Evolutionary conservation across 1,140 invertebrate genomes (phyloP), one percentile per base, ranked within the genome.

Genomic region (Drosophila melanica): DNA sequence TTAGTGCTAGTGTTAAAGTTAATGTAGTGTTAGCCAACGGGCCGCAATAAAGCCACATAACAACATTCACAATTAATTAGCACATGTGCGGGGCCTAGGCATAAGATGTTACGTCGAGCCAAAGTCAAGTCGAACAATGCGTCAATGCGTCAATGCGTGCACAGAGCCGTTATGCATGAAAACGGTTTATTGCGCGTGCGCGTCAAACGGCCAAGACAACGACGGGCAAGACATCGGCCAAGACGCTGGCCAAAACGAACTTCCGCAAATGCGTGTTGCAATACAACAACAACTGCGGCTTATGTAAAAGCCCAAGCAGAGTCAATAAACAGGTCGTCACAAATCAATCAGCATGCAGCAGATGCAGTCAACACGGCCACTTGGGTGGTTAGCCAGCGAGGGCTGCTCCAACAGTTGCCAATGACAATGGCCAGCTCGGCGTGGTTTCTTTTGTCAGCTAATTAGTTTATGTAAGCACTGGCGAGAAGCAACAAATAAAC

Each of bases 181-280:
- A 89, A 89, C 74, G 75, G 79, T 78, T 89, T 89, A 84, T 89
- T 89, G 84, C 84, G 84, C 84, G 89, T 84, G 79, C 79, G 76
- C 69, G 71, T 59, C 70, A 16, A 53, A 42, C 42, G 53, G 57
- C 67, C 18, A 35, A 35, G 7, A 62, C 68, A 45, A 54, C 42
- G 20, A 42, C 42, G 51, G 57, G 59, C 18, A 33, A 33, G 4
- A 62, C 68, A 45, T 10, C 9, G 16, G 37, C 4, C 51, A 51
- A 53, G 51, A 64, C 76, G 35, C 11, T 14, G 62, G 50, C 67
- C 75, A 60, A 48, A 39, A 75, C 72, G 47, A 63, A 89, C 84
- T 89, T 89, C 84, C 84, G 84, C 84, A 77, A 75, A 54, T 86
- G 74, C 60, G 77, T 89, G 79, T 89, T 84, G 84, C 84, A 80